Percentiles rank a stretch among this genome's conserved stretches.
Conservation (phyloP, 2,113 vertebrate species). For the Pygathrix nemaeus region DNA sequence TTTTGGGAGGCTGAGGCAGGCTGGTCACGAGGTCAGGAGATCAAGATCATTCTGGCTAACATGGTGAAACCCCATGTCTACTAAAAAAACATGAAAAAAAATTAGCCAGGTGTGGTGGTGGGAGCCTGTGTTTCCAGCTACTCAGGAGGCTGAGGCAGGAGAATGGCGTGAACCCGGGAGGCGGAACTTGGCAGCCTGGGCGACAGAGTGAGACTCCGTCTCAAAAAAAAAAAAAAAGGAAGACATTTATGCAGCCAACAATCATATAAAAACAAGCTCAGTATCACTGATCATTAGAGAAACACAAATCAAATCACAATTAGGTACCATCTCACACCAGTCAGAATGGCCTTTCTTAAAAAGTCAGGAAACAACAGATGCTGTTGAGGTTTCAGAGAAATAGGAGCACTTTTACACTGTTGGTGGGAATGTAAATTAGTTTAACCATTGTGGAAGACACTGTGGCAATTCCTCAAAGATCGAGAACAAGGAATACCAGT, state of each 20-base stretch:
- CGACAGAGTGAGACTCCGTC: fast-evolving
- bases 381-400: not conserved
- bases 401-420: not conserved
- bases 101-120: too few relatives aligned
- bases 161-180: too few relatives aligned
- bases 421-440: not conserved
- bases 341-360: not conserved
- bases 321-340: not conserved
- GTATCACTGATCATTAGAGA: not conserved
- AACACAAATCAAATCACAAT: not conserved
- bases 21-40: too few relatives aligned
- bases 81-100: too few relatives aligned
- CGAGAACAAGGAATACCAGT: not conserved
- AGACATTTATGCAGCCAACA: not conserved
- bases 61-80: fast-evolving
- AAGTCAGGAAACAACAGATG: not conserved
- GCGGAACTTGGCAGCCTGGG: too few relatives aligned
- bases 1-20: too few relatives aligned
- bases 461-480: not conserved
- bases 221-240: not conserved
- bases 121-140: too few relatives aligned
- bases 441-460: not conserved
- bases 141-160: too few relatives aligned
- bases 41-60: too few relatives aligned
- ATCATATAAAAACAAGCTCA: not conserved